A percentile compares a stretch with the other conserved stretches of the same genome.
These are phyloP conservation scores for Apis dorsata DNA, from an alignment of 1,140 invertebrate species.

Conservation along the genomic window DNA sequence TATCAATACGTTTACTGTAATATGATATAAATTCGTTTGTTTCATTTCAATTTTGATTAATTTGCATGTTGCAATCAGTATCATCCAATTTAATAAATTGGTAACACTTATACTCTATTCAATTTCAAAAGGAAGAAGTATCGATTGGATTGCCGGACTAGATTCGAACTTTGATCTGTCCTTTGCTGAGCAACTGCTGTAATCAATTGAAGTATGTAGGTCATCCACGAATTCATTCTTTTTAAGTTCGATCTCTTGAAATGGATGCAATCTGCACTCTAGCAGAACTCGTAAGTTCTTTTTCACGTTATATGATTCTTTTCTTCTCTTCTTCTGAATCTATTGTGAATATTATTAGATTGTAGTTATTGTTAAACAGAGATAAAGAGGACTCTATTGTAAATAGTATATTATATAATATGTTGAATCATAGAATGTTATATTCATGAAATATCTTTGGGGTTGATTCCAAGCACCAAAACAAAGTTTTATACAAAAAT, in stretches of 20 bases:
- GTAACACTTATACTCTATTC: not conserved
- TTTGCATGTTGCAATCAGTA: not conserved
- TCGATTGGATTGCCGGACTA: not conserved
- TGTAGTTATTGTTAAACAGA: too few species aligned
- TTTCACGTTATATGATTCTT: not conserved
- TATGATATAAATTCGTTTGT: not conserved
- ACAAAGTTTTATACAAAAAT: too few species aligned
- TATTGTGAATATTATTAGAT: too few species aligned
- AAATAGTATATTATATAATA: too few species aligned
- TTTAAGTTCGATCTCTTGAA: not conserved
- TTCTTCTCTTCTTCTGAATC: not conserved
- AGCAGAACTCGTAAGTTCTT: not conserved
- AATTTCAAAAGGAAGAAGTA: not conserved
- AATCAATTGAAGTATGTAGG: conserved; percentile 22
- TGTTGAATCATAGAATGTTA: too few species aligned
- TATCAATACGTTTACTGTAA: too few species aligned
- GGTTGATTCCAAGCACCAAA: too few species aligned
- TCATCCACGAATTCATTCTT: conserved; percentile 20
- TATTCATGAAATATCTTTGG: too few species aligned
- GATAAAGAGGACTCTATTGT: too few species aligned
- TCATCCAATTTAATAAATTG: conserved; percentile 6
- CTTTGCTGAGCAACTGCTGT: conserved; percentile 13
- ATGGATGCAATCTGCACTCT: not conserved
- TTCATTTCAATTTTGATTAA: not conserved
- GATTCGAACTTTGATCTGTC: conserved; percentile 22